Evolutionary conservation across 2,888 invertebrate genomes (phyloP).

Genomic region (Oscheius sp.): DNA sequence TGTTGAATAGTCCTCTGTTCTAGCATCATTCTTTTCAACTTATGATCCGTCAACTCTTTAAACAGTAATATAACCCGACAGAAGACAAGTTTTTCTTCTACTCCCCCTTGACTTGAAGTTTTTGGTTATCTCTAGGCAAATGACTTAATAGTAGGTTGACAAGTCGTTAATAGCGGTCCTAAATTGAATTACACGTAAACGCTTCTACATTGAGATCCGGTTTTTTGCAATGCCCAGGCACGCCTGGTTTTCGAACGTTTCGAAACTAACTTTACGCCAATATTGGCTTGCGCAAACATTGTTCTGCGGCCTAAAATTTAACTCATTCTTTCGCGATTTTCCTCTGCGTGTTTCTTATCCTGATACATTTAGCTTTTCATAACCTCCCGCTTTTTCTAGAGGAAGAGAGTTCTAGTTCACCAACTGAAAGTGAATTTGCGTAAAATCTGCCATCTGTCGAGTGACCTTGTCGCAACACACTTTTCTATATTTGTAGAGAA

Average conservation of each 20-base stretch:
- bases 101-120: too few relatives aligned
- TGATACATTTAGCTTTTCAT: too few relatives aligned
- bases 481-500: neutral
- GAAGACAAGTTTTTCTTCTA: neutral
- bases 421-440: slow-evolving; percentile 17
- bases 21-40: too few relatives aligned
- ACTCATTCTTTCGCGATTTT: neutral
- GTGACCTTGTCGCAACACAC: slow-evolving; percentile 12
- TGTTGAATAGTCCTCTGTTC: too few relatives aligned
- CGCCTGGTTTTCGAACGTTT: slow-evolving; percentile 20
- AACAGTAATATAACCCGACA: slow-evolving; percentile 13
- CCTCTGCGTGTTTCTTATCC: too few relatives aligned
- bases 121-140: too few relatives aligned
- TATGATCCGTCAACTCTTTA: slow-evolving; percentile 11
- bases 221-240: neutral
- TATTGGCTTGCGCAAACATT: slow-evolving; percentile 23
- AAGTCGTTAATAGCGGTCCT: neutral
- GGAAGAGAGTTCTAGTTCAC: too few relatives aligned
- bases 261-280: slow-evolving; percentile 18
- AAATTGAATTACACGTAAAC: slow-evolving; percentile 18
- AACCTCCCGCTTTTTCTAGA: too few relatives aligned
- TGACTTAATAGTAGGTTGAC: too few relatives aligned
- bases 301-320: slow-evolving; percentile 16
- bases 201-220: slow-evolving; percentile 1
- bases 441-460: slow-evolving; percentile 13